Evolutionary conservation across 2,888 invertebrate genomes (phyloP).

Genomic region (Colletes collaris): DNA sequence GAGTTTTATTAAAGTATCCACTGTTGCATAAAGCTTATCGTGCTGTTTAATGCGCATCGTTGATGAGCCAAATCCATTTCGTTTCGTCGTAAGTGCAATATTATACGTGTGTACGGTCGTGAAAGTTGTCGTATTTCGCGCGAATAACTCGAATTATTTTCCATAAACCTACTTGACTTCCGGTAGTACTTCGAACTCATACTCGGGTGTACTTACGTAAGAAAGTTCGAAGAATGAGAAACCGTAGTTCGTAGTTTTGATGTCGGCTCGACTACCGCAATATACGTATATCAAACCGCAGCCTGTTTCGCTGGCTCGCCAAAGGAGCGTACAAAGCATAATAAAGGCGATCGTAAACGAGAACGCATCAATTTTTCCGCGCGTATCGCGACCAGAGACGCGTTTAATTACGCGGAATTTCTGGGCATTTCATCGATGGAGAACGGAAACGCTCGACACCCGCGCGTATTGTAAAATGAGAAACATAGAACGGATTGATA

Average conservation of each 20-base stretch:
- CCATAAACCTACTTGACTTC: slow-evolving; percentile 58
- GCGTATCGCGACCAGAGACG: slow-evolving; percentile 1
- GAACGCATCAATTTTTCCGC: slow-evolving; percentile 25
- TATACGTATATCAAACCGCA: slow-evolving; percentile 28
- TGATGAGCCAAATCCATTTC: slow-evolving; percentile 12
- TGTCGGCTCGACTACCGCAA: slow-evolving; percentile 28
- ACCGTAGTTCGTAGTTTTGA: slow-evolving; percentile 42
- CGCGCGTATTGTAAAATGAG: slow-evolving; percentile 30
- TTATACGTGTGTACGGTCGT: not conserved
- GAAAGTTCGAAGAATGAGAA: slow-evolving; percentile 48
- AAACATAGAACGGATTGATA: slow-evolving; percentile 35
- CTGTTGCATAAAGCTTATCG: slow-evolving; percentile 1
- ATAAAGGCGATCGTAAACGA: slow-evolving; percentile 38
- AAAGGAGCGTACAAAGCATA: not conserved
- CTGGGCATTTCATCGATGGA: slow-evolving; percentile 33
- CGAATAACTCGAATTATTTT: slow-evolving; percentile 56
- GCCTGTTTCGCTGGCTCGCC: slow-evolving; percentile 5
- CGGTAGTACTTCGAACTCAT: slow-evolving; percentile 42
- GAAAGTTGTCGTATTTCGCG: slow-evolving; percentile 43
- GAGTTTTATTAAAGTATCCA: too few species aligned
- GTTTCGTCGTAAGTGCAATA: not conserved
- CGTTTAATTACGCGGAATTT: slow-evolving; percentile 33
- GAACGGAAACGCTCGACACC: not conserved
- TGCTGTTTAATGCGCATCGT: slow-evolving; percentile 1
- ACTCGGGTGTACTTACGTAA: slow-evolving; percentile 41